A percentile compares a stretch with the other conserved stretches of the same genome.
Evolutionary conservation across 2,113 vertebrate species (phyloP).

Genomic region (Nymphicus hollandicus): DNA sequence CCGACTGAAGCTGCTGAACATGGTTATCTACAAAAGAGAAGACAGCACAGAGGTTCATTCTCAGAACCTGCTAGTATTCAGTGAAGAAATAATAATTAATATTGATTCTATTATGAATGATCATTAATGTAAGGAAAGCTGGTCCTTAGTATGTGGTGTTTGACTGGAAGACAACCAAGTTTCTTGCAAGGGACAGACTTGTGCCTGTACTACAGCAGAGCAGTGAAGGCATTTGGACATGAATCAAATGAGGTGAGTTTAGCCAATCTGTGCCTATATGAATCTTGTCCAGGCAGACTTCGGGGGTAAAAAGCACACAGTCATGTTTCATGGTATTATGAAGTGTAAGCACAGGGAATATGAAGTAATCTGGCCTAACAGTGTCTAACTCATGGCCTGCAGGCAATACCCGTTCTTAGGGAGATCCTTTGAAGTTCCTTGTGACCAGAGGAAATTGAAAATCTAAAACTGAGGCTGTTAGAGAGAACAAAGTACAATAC

Average conservation of each 20-base stretch:
- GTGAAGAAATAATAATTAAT: neutral
- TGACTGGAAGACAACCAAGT: neutral
- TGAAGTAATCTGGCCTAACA: neutral
- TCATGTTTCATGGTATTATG: neutral
- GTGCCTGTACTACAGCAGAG: neutral
- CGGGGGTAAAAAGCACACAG: neutral
- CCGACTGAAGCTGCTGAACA: constrained; percentile 88
- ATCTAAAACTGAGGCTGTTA: neutral
- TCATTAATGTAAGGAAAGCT: neutral
- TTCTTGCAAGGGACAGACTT: neutral
- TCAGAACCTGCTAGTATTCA: neutral
- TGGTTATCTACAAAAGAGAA: constrained; percentile 79
- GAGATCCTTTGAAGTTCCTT: neutral
- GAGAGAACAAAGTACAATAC: neutral
- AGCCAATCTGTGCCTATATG: neutral
- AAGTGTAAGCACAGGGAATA: neutral
- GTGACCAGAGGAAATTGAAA: neutral
- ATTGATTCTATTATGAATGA: neutral
- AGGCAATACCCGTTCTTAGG: neutral
- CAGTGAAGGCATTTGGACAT: neutral
- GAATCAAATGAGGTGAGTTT: neutral
- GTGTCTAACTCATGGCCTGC: neutral
- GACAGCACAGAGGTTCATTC: neutral
- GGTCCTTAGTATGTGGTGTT: neutral
- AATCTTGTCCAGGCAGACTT: neutral